Evolutionary conservation across 2,888 invertebrate species (phyloP).

Genomic region (Cataglyphis cursor): DNA sequence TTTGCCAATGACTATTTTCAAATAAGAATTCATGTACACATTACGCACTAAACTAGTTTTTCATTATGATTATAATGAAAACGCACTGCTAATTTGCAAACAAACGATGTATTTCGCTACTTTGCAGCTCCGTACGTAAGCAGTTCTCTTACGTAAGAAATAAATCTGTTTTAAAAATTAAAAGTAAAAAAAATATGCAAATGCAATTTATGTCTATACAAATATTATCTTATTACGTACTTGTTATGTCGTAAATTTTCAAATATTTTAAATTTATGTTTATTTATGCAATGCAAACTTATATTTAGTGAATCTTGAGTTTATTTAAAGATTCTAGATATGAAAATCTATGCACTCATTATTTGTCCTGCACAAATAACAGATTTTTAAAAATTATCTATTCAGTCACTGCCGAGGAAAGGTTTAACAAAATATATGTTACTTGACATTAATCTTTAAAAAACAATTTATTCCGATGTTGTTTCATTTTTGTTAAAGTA

Average conservation of each 20-base stretch:
- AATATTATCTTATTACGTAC: neutral
- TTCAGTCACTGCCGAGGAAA: neutral
- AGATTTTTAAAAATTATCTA: neutral
- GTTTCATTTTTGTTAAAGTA: neutral
- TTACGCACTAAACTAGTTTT: neutral
- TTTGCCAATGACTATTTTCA: neutral
- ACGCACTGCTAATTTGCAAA: conserved; percentile 35
- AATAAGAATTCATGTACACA: neutral
- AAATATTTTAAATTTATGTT: neutral
- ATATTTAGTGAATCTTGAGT: neutral
- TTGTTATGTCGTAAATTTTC: neutral
- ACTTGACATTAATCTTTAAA: neutral
- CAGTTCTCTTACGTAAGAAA: conserved; percentile 24
- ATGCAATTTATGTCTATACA: neutral
- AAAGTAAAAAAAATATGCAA: neutral
- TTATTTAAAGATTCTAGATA: neutral
- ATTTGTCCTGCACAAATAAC: conserved; percentile 1
- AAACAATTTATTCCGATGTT: neutral
- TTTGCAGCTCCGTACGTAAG: neutral
- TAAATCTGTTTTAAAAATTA: conserved; percentile 19
- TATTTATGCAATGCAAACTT: neutral
- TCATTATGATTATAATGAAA: conserved; percentile 16
- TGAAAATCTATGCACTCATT: neutral
- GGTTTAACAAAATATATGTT: neutral
- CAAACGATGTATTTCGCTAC: conserved; percentile 24